Evolutionary conservation across 2,113 vertebrate species (phyloP).

Genomic region (Thomomys bottae): DNA sequence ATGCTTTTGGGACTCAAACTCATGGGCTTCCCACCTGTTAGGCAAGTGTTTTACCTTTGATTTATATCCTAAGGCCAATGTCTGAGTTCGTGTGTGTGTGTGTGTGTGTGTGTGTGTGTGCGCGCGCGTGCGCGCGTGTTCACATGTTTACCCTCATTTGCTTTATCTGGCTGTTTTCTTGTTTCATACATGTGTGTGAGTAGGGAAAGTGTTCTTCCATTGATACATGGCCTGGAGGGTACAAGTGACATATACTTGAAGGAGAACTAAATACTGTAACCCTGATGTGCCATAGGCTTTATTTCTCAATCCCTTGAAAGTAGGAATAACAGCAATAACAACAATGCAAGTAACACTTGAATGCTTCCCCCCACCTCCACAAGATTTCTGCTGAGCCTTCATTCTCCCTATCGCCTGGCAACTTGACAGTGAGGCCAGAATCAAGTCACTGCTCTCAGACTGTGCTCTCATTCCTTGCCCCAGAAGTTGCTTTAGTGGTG

Average conservation of each 20-base stretch:
- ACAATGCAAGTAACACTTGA: not conserved
- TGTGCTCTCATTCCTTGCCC: no score
- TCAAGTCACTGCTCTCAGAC: not conserved
- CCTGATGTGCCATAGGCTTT: not conserved
- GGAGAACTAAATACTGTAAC: not conserved
- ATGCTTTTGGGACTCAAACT: not conserved
- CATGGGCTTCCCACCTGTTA: no score
- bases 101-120: not conserved
- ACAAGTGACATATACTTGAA: not conserved
- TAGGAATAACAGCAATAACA: not conserved
- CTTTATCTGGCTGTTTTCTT: not conserved
- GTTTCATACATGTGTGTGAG: not conserved
- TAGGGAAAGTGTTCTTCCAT: not conserved
- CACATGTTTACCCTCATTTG: no score
- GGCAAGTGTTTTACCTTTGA: not conserved
- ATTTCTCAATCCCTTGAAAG: constrained; percentile 36
- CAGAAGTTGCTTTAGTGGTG: not conserved
- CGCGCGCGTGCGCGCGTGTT: not conserved
- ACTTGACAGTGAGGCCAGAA: not conserved
- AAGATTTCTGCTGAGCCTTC: constrained; percentile 8
- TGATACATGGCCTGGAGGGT: not conserved
- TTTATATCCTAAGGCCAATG: not conserved
- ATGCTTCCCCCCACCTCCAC: not conserved
- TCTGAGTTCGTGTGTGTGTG: not conserved
- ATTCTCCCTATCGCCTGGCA: not conserved